Evolutionary conservation across 2,797 vertebrate species (phyloP).

Genomic region (Acomys russatus): DNA sequence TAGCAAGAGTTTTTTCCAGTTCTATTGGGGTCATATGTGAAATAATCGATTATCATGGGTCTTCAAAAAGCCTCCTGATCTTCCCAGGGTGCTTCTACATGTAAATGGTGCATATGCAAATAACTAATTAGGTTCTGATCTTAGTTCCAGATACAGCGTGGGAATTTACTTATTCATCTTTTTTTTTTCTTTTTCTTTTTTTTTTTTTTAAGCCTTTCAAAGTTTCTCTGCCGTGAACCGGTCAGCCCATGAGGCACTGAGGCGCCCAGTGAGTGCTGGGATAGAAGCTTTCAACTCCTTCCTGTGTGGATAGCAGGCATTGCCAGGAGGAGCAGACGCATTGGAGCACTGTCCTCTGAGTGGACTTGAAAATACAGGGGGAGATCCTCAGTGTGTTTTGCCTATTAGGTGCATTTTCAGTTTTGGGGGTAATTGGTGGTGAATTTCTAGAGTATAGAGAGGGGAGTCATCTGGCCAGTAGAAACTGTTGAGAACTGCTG

Average conservation of each 20-base stretch:
- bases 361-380: slow-evolving; percentile 39
- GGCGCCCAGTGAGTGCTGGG: neutral
- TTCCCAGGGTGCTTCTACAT: neutral
- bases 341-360: neutral
- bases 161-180: slow-evolving; percentile 18
- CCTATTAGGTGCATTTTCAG: neutral
- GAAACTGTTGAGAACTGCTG: neutral
- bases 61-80: slow-evolving; percentile 42
- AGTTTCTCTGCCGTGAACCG: neutral
- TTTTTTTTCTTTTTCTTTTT: no score
- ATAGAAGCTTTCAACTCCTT: neutral
- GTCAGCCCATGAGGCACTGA: neutral
- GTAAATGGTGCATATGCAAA: slow-evolving; percentile 61
- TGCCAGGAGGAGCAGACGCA: neutral
- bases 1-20: slow-evolving; percentile 52
- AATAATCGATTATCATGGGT: slow-evolving; percentile 49
- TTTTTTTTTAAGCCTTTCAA: neutral
- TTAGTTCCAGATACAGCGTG: slow-evolving; percentile 48
- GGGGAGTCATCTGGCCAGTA: neutral
- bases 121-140: slow-evolving; percentile 34
- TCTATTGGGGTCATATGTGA: slow-evolving; percentile 47
- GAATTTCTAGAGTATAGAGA: neutral
- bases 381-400: slow-evolving; percentile 40
- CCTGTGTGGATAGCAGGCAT: neutral
- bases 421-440: slow-evolving; percentile 35